Percentiles rank a stretch among this genome's conserved stretches.
phyloP scores from a whole-genome alignment of 2,888 invertebrate genomes.

The Leucoma salicis region DNA sequence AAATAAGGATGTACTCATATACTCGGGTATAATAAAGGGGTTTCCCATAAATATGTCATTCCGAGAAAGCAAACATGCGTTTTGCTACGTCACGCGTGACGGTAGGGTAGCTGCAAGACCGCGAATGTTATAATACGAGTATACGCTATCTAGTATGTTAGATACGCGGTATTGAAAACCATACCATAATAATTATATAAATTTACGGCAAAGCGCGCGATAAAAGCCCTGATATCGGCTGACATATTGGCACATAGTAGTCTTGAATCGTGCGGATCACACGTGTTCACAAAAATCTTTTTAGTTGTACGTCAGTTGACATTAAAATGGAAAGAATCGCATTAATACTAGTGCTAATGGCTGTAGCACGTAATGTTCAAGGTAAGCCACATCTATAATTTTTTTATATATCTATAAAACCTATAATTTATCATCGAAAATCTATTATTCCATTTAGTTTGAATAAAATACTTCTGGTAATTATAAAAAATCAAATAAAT shows the following conservation, averaged over 20 bases:
- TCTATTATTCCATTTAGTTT: background rate
- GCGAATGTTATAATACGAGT: too few relatives aligned
- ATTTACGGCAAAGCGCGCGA: conserved; percentile 12
- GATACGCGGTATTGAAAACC: too few relatives aligned
- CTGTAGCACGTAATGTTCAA: conserved; percentile 35
- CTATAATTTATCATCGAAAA: background rate
- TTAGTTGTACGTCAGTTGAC: conserved; percentile 16
- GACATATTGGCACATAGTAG: conserved; percentile 25
- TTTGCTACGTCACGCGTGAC: too few relatives aligned
- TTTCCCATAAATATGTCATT: too few relatives aligned
- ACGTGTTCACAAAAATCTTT: conserved; percentile 16
- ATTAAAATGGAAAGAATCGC: conserved; percentile 41
- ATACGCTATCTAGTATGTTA: too few relatives aligned
- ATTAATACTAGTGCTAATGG: conserved; percentile 30
- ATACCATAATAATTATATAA: too few relatives aligned
- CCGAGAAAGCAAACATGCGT: too few relatives aligned
- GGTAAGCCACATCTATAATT: conserved; percentile 36
- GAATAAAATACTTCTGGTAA: background rate
- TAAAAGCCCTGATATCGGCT: conserved; percentile 26
- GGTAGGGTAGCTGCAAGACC: too few relatives aligned
- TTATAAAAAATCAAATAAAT: background rate
- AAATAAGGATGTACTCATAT: too few relatives aligned
- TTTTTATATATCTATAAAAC: background rate
- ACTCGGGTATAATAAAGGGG: too few relatives aligned
- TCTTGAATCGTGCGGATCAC: conserved; percentile 17